Base-by-base conservation (phyloP, 1,140 invertebrate species). In the Bombus polaris region DNA sequence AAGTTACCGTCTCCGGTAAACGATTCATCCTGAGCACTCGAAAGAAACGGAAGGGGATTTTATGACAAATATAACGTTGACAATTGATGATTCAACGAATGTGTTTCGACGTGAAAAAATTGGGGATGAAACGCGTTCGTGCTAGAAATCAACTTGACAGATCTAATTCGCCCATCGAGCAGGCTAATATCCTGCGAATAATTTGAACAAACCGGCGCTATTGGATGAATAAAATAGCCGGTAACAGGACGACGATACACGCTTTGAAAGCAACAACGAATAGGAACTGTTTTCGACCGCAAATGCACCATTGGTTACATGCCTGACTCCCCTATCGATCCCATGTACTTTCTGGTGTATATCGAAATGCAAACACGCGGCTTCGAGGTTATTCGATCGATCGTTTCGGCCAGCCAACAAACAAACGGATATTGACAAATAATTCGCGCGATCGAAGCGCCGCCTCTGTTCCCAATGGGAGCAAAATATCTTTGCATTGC, bases 391-490 rank as follows among this genome's bases (percentile, higher is more conserved):
- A 83, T 86, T 83, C 72, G 66, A 83, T 88, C 80, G 87, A 88
- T 57, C 85, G 78, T 86, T 85, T 73, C 87, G 78, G 66, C 79
- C 62, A 68, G 59, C 72, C 35, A 57, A 83, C 83, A 77, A 59
- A 68, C 57, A 89, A 86, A 86, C 83, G 85, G 88, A 68, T 89
- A 89, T 89, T 89, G 88, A 89, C 88, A 80, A 89, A 89, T 84
- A 83, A 88, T 89, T 89, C 59, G 44, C n/a, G 70, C 75, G 88
- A 88, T 79, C 70, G 66, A 59, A 74, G 25, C 32, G 18, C 25
- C 42, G 8, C 5, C 22, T 25, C 9, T 9, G 68, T 25, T 3
- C 4, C 3, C 37, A 12, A n/a, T n/a, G 25, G 12, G 4, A 2
- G 18, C 22, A 22, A 72, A 59, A 12, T 72, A 39, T 47, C 35